Conservation (phyloP, 2,888 invertebrate species). For the Meta bourneti region DNA sequence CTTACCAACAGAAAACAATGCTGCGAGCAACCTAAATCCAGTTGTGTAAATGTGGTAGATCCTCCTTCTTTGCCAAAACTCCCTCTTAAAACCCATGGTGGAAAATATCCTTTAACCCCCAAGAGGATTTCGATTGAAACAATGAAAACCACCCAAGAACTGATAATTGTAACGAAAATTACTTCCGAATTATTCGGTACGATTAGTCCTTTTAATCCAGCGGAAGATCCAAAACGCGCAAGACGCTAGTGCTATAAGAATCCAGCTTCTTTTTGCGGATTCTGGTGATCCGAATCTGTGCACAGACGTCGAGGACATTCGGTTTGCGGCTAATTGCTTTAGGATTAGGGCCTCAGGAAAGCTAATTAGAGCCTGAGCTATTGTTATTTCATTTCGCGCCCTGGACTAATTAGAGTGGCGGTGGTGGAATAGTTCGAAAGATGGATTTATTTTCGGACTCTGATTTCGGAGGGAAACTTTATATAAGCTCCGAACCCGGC, state of each 20-base stretch:
- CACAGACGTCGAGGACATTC: conserved; percentile 18
- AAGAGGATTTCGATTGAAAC: not conserved
- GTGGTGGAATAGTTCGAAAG: conserved; percentile 26
- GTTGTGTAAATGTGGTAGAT: no score
- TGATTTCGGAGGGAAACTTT: conserved; percentile 49
- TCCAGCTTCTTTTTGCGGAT: conserved; percentile 15
- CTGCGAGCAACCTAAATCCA: no score
- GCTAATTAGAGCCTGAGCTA: conserved; percentile 58
- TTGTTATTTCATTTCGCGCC: conserved; percentile 64
- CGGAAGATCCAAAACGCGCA: not conserved
- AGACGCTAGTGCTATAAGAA: not conserved
- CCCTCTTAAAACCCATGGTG: no score
- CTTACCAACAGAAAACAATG: not conserved
- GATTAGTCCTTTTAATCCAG: conserved; percentile 20
- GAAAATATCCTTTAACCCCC: not conserved
- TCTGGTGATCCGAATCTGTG: not conserved
- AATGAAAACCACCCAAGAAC: conserved; percentile 20
- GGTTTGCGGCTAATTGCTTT: conserved; percentile 71
- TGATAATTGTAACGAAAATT: conserved; percentile 49
- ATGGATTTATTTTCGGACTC: conserved; percentile 72
- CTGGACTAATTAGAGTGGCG: conserved; percentile 53
- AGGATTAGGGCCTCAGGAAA: conserved; percentile 61
- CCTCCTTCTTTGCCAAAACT: no score
- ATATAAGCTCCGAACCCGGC: not conserved
- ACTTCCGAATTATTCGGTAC: conserved; percentile 32